phyloP scores from a whole-genome alignment of 1,140 invertebrate species.

The Sycophila sp. region DNA sequence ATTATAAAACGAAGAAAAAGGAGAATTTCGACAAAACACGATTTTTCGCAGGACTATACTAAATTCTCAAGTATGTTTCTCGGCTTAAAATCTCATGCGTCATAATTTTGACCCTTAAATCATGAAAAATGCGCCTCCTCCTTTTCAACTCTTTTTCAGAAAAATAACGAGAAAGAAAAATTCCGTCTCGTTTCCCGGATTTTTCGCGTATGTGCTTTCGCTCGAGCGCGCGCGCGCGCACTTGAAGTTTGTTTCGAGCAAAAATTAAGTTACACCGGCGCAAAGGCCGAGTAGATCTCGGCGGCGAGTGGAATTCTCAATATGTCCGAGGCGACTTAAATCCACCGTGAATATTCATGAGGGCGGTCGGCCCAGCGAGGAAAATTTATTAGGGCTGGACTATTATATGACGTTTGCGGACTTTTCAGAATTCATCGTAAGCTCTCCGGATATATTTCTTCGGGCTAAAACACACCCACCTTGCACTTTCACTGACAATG shows the following conservation, averaged over 20 bases:
- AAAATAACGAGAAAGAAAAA: not conserved
- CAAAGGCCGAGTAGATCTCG: too few relatives aligned
- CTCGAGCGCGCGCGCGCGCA: not conserved
- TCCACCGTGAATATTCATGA: conserved; percentile 6
- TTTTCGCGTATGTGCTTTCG: not conserved
- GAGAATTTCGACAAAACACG: too few relatives aligned
- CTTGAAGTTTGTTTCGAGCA: too few relatives aligned
- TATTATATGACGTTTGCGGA: conserved; percentile 1
- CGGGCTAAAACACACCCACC: not conserved
- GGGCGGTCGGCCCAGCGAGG: not conserved
- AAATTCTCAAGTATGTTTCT: too few relatives aligned
- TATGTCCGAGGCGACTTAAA: not conserved
- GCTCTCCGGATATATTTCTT: not conserved
- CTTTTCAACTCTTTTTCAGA: too few relatives aligned
- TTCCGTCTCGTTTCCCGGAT: too few relatives aligned
- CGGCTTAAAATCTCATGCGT: too few relatives aligned
- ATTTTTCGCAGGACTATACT: too few relatives aligned
- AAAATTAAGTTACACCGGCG: too few relatives aligned
- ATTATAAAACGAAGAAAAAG: too few relatives aligned
- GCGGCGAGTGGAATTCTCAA: not conserved
- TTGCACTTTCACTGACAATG: not conserved
- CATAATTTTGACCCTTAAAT: too few relatives aligned
- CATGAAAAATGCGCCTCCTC: too few relatives aligned
- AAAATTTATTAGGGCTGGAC: conserved; percentile 3
- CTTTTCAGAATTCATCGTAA: not conserved